Percentiles rank a stretch among this genome's conserved stretches.
Conservation (phyloP, 1,140 invertebrate genomes). For the Epicauta chinensis region DNA sequence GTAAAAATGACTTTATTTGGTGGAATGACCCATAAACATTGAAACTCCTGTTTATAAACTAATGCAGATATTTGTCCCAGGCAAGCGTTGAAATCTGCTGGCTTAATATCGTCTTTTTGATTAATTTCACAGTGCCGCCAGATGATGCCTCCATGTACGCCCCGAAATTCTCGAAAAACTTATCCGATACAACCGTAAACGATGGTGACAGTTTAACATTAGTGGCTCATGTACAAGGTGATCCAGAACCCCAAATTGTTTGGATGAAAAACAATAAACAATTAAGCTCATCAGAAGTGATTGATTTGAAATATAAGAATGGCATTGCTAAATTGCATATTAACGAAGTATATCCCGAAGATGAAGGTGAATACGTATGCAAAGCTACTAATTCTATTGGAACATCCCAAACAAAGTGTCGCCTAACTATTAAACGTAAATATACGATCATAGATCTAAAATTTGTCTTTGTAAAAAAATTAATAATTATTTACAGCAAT, state of each 20-base stretch:
- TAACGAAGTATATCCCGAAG: slow-evolving; percentile 89
- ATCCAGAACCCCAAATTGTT: slow-evolving; percentile 84
- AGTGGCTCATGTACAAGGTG: slow-evolving; percentile 73
- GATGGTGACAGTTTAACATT: slow-evolving; percentile 79
- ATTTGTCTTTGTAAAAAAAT: slow-evolving; percentile 4
- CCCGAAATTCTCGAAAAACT: slow-evolving; percentile 71
- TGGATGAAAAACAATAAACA: slow-evolving; percentile 77
- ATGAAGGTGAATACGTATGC: slow-evolving; percentile 83
- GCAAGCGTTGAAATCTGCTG: too few species aligned
- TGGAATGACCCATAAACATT: too few species aligned
- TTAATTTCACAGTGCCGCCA: slow-evolving; percentile 61
- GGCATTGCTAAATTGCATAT: slow-evolving; percentile 79
- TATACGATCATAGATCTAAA: slow-evolving; percentile 32
- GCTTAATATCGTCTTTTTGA: too few species aligned
- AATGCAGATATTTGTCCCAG: too few species aligned
- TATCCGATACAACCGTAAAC: slow-evolving; percentile 62
- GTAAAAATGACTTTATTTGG: too few species aligned
- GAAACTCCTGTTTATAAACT: too few species aligned
- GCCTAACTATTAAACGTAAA: slow-evolving; percentile 77
- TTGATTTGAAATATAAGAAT: slow-evolving; percentile 87
- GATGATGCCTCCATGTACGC: slow-evolving; percentile 77
- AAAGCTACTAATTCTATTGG: slow-evolving; percentile 88
- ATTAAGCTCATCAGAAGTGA: slow-evolving; percentile 72
- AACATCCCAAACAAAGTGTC: slow-evolving; percentile 72
- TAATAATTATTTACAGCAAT: slow-evolving; percentile 51